phyloP scores from a whole-genome alignment of 2,113 vertebrate genomes.

The Ictidomys tridecemlineatus region DNA sequence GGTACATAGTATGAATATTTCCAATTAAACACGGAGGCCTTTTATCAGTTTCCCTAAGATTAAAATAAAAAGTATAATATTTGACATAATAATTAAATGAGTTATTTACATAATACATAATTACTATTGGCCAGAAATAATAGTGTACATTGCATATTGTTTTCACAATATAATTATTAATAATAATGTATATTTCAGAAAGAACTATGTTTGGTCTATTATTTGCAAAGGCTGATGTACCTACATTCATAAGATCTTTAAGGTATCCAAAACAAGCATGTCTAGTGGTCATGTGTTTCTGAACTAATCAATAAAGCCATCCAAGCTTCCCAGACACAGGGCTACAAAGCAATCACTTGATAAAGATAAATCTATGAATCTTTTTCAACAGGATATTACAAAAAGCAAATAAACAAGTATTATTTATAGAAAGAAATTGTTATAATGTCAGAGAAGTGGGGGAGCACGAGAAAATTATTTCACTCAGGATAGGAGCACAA shows the following conservation, averaged over 20 bases:
- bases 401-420: conserved; percentile 75
- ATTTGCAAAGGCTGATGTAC: neutral
- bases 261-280: neutral
- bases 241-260: neutral
- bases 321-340: conserved; percentile 1
- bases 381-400: conserved; percentile 68
- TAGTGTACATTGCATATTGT: neutral
- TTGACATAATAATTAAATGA: neutral
- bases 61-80: conserved; percentile 31
- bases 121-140: neutral
- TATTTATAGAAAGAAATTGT: neutral
- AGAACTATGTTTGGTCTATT: neutral
- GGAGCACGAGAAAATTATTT: conserved; percentile 71
- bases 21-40: neutral
- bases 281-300: conserved; percentile 22
- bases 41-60: neutral
- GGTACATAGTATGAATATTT: neutral
- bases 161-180: neutral
- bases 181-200: neutral
- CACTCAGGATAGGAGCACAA: conserved; percentile 59
- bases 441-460: conserved; percentile 51
- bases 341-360: conserved; percentile 22
- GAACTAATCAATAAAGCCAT: conserved; percentile 73
- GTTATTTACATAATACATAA: neutral
- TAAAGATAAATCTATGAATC: conserved; percentile 57